These are phyloP conservation scores for Euphonia xanthogaster DNA, from an alignment of 2,797 vertebrate species.

Conservation along the genomic window DNA sequence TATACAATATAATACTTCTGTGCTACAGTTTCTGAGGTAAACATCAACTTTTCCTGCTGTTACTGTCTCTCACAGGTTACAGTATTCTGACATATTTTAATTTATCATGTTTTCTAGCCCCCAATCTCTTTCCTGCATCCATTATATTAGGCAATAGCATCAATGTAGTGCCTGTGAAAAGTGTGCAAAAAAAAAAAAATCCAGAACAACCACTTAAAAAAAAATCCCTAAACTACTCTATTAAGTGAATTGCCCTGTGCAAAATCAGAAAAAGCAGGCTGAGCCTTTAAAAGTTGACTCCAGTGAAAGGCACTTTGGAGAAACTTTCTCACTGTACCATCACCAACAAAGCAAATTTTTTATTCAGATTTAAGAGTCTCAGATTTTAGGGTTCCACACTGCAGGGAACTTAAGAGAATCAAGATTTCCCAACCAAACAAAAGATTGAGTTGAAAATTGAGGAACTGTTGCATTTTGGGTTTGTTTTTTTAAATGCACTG, in stretches of 20 bases:
- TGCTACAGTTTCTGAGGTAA: not conserved
- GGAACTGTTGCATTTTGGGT: accelerated
- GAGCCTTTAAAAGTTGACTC: not conserved
- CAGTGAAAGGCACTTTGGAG: not conserved
- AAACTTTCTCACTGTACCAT: not conserved
- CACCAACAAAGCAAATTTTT: not conserved
- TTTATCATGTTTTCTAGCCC: not conserved
- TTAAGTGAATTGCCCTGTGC: not conserved
- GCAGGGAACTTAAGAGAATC: not conserved
- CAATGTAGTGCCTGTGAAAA: not conserved
- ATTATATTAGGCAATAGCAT: not conserved
- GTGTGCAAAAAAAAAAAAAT: not conserved
- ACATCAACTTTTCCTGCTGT: not conserved
- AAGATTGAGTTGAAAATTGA: not conserved
- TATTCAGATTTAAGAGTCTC: not conserved
- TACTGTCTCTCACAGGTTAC: not conserved
- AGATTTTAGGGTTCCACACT: not conserved
- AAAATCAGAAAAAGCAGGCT: not conserved
- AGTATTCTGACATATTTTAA: not conserved
- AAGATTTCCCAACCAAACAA: not conserved
- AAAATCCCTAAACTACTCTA: not conserved
- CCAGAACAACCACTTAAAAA: not conserved
- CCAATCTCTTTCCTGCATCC: not conserved
- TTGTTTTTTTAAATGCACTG: accelerated
- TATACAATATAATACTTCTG: not conserved